Base-by-base conservation (phyloP, 2,888 invertebrate species). In the Choristoneura rosaceana region DNA sequence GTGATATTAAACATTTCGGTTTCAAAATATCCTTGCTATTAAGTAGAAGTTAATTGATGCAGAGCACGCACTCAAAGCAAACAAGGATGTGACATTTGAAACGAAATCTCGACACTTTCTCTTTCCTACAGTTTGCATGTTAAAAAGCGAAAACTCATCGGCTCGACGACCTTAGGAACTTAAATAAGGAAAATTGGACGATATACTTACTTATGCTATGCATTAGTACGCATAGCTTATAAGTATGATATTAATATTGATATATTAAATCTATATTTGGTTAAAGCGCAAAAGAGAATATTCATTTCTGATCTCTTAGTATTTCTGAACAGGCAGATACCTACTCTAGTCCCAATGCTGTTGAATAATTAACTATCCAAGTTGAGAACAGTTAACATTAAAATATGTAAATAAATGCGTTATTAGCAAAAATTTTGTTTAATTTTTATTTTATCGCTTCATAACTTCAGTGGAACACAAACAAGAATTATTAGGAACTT, bases 81-180 rank as follows among this genome's bases (percentile, higher is more conserved):
- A 43, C 34, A 66, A 66, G 71, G 73, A 69, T 69, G 63, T 73
- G 70, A 66, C 66, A 74, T 61, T 69, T 66, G 61, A 69, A 52
- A 15, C 62, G 66, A 71, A 55, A 65, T 70, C 68, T 67, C 70
- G 64, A 50, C 34, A 73, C 75, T 75, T 73, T 74, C 74, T 74
- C 75, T 73, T 60, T 58, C n/a, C 59, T 60, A 43, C 64, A 15
- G 15, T 70, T 69, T 70, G 64, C 74, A 76, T 73, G 43, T 67
- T 73, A 69, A 75, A 73, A 74, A 75, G 75, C 61, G 73, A 74
- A 74, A 70, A 70, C 70, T 68, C 59, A 45, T 10, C 45, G 4
- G 47, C 50, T 47, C 61, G 64, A 55, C 52, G 41, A 52, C 25
- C 33, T 55, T 61, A 43, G 34, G 66, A 65, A 65, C 41, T 0